Conservation (phyloP, 2,113 vertebrate species). For the Gallinago paraguaiae region DNA sequence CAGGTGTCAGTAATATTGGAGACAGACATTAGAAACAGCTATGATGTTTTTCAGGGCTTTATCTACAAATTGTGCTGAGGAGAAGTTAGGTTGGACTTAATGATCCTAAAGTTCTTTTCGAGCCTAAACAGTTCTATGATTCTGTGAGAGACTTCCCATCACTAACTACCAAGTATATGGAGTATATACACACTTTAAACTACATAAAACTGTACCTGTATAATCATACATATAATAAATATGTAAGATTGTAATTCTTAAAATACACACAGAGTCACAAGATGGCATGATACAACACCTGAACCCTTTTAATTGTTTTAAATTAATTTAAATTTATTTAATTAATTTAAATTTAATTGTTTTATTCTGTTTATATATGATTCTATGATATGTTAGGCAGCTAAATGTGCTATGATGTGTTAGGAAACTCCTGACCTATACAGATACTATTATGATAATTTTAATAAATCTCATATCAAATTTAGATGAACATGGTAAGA, state of each 20-base stretch:
- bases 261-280: neutral
- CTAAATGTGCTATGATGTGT: neutral
- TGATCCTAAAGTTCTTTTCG: neutral
- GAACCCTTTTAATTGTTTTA: neutral
- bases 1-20: neutral
- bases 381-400: neutral
- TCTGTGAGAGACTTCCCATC: neutral
- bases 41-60: neutral
- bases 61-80: rapidly evolving
- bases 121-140: neutral
- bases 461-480: neutral
- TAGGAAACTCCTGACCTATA: neutral
- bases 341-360: no score
- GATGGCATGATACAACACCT: neutral
- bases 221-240: neutral
- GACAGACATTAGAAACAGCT: neutral
- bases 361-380: neutral
- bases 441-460: neutral
- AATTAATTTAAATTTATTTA: no score
- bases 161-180: neutral
- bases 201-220: neutral
- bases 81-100: neutral
- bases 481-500: neutral
- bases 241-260: neutral
- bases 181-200: neutral